Evolutionary conservation across 2,888 invertebrate genomes (phyloP).

Genomic region (Ligdia adustata): DNA sequence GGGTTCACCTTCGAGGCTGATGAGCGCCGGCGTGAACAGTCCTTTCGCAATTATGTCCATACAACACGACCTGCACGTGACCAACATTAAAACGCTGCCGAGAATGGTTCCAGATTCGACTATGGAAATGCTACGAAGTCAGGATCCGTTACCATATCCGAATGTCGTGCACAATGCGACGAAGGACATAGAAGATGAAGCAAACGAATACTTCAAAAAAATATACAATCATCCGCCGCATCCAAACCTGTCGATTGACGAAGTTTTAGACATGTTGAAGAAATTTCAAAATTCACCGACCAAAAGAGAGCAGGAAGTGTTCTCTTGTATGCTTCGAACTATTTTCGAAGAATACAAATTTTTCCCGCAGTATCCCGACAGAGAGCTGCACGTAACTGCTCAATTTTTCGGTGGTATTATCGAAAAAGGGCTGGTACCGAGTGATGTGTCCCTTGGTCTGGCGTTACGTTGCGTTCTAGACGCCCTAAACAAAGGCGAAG

Average conservation of each 20-base stretch:
- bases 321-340: slow-evolving; percentile 98
- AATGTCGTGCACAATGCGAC: slow-evolving; percentile 93
- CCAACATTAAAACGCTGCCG: slow-evolving; percentile 87
- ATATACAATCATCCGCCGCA: slow-evolving; percentile 99
- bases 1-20: slow-evolving; percentile 92
- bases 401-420: slow-evolving; percentile 99
- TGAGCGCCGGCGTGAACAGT: slow-evolving; percentile 89
- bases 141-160: slow-evolving; percentile 87
- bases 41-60: slow-evolving; percentile 91
- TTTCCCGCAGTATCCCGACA: slow-evolving; percentile 99
- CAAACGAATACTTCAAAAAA: slow-evolving; percentile 98
- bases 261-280: slow-evolving; percentile 97
- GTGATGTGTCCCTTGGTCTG: slow-evolving; percentile 92
- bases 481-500: slow-evolving; percentile 95
- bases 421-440: slow-evolving; percentile 95
- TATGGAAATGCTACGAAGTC: slow-evolving; percentile 86
- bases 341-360: slow-evolving; percentile 99
- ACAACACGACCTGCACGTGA: slow-evolving; percentile 82
- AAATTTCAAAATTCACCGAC: slow-evolving; percentile 96
- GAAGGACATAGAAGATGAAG: slow-evolving; percentile 99
- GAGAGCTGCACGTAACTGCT: slow-evolving; percentile 98
- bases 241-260: slow-evolving; percentile 96
- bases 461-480: slow-evolving; percentile 97
- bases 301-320: slow-evolving; percentile 95
- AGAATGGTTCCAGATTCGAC: slow-evolving; percentile 87